phyloP scores from a whole-genome alignment of 2,888 invertebrate species.

The Bellardia bayeri region DNA sequence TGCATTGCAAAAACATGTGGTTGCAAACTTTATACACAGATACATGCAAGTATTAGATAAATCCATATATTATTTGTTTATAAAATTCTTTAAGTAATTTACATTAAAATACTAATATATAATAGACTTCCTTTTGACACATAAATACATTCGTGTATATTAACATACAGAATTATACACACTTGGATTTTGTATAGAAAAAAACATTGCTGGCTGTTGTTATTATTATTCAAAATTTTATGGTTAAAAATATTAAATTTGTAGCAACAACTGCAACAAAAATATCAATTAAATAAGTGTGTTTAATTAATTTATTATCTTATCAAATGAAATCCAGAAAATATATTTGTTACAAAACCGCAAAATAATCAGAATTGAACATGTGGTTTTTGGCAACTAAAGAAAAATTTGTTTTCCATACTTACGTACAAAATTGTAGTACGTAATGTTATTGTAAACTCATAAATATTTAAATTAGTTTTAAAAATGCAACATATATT shows the following conservation, averaged over 20 bases:
- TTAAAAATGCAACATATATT: neutral
- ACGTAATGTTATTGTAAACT: neutral
- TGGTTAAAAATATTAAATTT: neutral
- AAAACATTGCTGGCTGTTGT: constrained; percentile 7
- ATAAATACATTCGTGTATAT: neutral
- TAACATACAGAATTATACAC: neutral
- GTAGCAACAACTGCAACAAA: neutral
- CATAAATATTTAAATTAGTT: constrained; percentile 20
- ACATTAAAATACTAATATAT: constrained; percentile 53
- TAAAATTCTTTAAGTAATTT: constrained; percentile 63
- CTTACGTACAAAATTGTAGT: neutral
- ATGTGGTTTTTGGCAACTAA: constrained; percentile 45
- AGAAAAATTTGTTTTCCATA: constrained; percentile 3
- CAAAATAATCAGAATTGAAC: constrained; percentile 56
- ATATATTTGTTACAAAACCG: constrained; percentile 61
- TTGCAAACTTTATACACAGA: constrained; percentile 13
- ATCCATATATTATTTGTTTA: constrained; percentile 41
- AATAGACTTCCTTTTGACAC: constrained; percentile 36
- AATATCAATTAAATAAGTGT: constrained; percentile 19
- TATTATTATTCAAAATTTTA: constrained; percentile 25
- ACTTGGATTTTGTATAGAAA: constrained; percentile 13
- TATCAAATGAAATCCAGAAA: constrained; percentile 54
- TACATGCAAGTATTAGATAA: constrained; percentile 34
- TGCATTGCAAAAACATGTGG: constrained; percentile 42
- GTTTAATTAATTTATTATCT: constrained; percentile 64